Conservation (phyloP, 2,113 vertebrate genomes). For the Crotalus tigris region DNA sequence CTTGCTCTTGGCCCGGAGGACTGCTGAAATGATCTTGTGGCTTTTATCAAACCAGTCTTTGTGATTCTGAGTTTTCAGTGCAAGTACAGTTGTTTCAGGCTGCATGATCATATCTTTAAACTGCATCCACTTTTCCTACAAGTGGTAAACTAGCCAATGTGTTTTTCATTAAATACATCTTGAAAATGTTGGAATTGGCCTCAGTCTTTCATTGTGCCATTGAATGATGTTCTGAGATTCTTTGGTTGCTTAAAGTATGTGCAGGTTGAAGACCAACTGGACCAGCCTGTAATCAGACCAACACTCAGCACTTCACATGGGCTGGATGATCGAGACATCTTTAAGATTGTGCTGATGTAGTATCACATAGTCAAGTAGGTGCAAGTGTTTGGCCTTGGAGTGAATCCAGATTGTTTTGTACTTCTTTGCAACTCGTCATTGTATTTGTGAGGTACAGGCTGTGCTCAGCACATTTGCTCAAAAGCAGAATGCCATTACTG, state of each 20-base stretch:
- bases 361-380: neutral
- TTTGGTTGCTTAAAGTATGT: neutral
- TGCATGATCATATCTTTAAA: neutral
- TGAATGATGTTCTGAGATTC: neutral
- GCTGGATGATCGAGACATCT: neutral
- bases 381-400: neutral
- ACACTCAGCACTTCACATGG: neutral
- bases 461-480: neutral
- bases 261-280: neutral
- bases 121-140: neutral
- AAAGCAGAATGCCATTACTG: neutral
- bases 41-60: neutral
- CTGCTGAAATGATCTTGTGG: neutral
- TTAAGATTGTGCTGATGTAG: neutral
- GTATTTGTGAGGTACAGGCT: neutral
- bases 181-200: neutral
- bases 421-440: neutral
- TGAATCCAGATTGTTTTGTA: neutral
- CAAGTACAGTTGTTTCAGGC: neutral
- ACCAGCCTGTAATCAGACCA: neutral
- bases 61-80: neutral
- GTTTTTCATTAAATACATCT: neutral
- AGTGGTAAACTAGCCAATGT: neutral
- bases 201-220: neutral
- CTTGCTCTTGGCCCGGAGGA: neutral